phyloP scores from a whole-genome alignment of 2,888 invertebrate species.

The Drosophila engyochracea region DNA sequence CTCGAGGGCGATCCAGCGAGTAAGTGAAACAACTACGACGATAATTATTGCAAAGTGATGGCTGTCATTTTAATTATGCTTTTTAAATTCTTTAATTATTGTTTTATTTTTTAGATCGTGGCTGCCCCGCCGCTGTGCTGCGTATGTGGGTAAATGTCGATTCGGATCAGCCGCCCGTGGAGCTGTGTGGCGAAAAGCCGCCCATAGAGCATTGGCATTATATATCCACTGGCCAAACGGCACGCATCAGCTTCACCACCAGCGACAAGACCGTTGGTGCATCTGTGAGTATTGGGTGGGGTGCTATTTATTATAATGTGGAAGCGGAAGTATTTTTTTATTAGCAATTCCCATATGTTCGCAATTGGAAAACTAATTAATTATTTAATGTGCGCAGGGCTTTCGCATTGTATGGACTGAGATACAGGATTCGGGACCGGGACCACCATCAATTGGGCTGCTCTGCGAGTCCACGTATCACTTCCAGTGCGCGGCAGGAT shows the following conservation, averaged over 20 bases:
- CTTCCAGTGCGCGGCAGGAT: constrained; percentile 91
- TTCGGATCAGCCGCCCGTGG: constrained; percentile 92
- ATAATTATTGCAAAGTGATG: neutral
- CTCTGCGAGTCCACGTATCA: constrained; percentile 87
- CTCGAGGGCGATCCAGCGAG: constrained; percentile 97
- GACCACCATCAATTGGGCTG: constrained; percentile 85
- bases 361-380: neutral
- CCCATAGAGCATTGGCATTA: constrained; percentile 92
- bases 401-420: constrained; percentile 98
- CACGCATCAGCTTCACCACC: constrained; percentile 97
- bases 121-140: constrained; percentile 96
- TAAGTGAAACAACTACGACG: constrained; percentile 84
- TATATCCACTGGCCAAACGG: constrained; percentile 93
- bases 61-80: neutral
- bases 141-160: constrained; percentile 93
- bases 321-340: constrained; percentile 3
- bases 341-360: neutral
- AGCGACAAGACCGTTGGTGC: constrained; percentile 98
- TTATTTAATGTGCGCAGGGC: constrained; percentile 86
- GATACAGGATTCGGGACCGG: constrained; percentile 89
- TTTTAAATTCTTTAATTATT: neutral
- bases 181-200: constrained; percentile 95
- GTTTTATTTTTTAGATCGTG: constrained; percentile 88
- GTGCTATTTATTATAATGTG: neutral
- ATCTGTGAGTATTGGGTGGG: constrained; percentile 82